Evolutionary conservation across 2,797 vertebrate species (phyloP).

Genomic region (Rhinogobio ventralis): DNA sequence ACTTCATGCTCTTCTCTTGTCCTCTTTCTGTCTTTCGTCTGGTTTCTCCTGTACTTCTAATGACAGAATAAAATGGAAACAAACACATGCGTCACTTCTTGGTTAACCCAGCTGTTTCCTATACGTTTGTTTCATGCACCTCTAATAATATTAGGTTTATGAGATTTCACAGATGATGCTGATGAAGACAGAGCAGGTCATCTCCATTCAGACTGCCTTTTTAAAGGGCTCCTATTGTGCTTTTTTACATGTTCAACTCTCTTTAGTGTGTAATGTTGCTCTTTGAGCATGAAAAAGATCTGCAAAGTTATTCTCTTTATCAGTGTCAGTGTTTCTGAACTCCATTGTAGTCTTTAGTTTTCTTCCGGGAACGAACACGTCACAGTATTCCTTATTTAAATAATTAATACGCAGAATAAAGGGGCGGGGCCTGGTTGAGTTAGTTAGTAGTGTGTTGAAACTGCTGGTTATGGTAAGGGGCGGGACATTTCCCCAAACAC

Average conservation of each 20-base stretch:
- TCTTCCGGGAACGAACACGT: too few species aligned
- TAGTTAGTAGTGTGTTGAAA: too few species aligned
- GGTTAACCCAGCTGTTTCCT: neutral
- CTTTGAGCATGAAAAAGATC: neutral
- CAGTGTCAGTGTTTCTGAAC: too few species aligned
- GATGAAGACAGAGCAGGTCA: neutral
- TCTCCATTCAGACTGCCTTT: too few species aligned
- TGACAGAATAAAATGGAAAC: conserved; percentile 2
- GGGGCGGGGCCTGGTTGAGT: too few species aligned
- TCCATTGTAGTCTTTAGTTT: too few species aligned
- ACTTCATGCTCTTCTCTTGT: neutral
- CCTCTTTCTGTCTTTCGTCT: conserved; percentile 27
- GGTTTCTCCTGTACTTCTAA: conserved; percentile 7
- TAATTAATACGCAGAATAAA: neutral
- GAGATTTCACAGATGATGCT: neutral
- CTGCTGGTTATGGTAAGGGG: too few species aligned
- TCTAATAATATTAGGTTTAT: neutral
- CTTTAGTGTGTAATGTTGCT: neutral
- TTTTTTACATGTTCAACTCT: neutral
- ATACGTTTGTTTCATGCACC: neutral
- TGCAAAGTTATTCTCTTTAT: too few species aligned
- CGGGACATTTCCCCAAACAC: neutral
- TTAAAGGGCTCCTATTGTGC: too few species aligned
- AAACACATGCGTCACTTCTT: neutral
- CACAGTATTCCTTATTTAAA: too few species aligned